phyloP scores from a whole-genome alignment of 2,797 vertebrate genomes.

The Neosilurus hyrtlii region DNA sequence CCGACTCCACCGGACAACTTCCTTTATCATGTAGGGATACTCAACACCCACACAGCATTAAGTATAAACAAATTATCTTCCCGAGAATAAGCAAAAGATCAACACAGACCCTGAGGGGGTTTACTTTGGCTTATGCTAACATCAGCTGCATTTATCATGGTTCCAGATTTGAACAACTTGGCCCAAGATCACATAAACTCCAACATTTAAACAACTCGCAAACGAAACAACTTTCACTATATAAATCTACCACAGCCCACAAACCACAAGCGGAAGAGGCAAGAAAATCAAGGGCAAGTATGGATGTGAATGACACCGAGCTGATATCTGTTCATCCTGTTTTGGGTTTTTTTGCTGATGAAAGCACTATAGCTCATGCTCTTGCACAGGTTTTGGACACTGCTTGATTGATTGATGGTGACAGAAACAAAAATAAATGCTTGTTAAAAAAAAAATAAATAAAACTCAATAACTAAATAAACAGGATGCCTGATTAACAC shows the following conservation, averaged over 20 bases:
- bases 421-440: neutral
- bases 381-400: slow-evolving; percentile 16
- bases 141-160: slow-evolving; percentile 10
- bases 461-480: slow-evolving; percentile 8
- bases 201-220: slow-evolving; percentile 1
- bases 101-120: slow-evolving; percentile 20
- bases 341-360: slow-evolving; percentile 16
- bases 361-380: slow-evolving; percentile 49
- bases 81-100: slow-evolving; percentile 25
- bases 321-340: slow-evolving; percentile 14
- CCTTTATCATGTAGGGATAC: neutral
- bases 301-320: slow-evolving; percentile 2
- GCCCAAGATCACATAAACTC: slow-evolving; percentile 22
- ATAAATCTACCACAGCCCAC: neutral
- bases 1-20: slow-evolving; percentile 13
- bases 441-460: neutral
- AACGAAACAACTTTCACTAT: neutral
- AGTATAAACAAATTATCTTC: neutral
- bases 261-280: slow-evolving; percentile 17
- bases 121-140: slow-evolving; percentile 3
- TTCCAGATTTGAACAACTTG: slow-evolving; percentile 12
- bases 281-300: slow-evolving; percentile 36
- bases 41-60: neutral
- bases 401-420: neutral
- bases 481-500: slow-evolving; percentile 12